Evolutionary conservation across 1,140 invertebrate species (phyloP).

Genomic region (Caenorhabditis remanei): DNA sequence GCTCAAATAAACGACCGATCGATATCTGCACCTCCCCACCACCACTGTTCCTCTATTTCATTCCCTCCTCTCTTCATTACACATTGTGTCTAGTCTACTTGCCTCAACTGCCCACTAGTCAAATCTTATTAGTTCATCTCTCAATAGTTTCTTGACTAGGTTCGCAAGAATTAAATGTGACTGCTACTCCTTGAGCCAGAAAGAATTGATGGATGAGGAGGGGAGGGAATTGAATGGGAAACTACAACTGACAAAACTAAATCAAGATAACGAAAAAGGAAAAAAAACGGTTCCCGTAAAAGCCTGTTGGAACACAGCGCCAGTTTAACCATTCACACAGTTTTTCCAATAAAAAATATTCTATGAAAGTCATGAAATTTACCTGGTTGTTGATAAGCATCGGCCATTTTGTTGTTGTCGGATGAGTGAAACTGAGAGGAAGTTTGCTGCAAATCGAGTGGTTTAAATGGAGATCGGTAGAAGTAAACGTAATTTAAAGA

Average conservation of each 20-base stretch:
- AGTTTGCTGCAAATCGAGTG: background rate
- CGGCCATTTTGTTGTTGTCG: conserved; percentile 16
- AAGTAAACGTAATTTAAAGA: background rate
- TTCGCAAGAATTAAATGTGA: conserved; percentile 6
- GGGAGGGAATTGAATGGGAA: background rate
- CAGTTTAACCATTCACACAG: background rate
- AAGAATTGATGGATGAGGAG: background rate
- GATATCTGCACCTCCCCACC: conserved; percentile 27
- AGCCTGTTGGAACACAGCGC: too few relatives aligned
- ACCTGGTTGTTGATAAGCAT: conserved; percentile 35
- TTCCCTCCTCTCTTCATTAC: background rate
- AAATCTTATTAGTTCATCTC: conserved; percentile 52
- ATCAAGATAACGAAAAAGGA: background rate
- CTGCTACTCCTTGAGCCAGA: conserved; percentile 1
- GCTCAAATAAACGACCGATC: conserved; percentile 52
- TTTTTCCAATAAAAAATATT: too few relatives aligned
- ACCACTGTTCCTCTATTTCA: conserved; percentile 20
- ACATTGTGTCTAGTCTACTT: conserved; percentile 39
- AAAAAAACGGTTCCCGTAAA: too few relatives aligned
- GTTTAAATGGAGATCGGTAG: background rate
- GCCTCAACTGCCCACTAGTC: conserved; percentile 26
- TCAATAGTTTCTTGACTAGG: conserved; percentile 17
- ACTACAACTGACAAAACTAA: too few relatives aligned
- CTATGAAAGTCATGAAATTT: background rate
- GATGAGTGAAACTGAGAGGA: background rate